phyloP scores from a whole-genome alignment of 2,888 invertebrate species.

The Deroplatys truncata region DNA sequence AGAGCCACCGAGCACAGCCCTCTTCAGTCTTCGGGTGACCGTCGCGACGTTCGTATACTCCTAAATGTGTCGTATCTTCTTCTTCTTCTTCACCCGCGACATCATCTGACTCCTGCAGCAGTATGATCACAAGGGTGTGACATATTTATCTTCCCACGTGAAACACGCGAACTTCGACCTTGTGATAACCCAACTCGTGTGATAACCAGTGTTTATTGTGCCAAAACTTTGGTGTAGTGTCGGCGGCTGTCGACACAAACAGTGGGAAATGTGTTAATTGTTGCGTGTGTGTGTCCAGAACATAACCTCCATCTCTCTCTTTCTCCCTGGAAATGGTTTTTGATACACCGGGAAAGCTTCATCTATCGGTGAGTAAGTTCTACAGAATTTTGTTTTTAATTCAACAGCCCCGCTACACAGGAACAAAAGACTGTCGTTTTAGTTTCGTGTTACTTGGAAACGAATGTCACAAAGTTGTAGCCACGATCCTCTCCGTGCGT shows the following conservation, averaged over 20 bases:
- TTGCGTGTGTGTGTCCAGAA: not conserved
- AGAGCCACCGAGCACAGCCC: not conserved
- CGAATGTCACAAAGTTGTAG: not conserved
- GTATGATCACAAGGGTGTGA: no score
- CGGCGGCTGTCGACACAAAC: not conserved
- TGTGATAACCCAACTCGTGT: not conserved
- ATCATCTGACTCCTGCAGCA: no score
- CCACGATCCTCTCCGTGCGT: not conserved
- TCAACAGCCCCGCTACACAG: not conserved
- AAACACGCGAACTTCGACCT: no score
- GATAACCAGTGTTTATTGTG: not conserved
- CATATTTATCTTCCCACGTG: no score
- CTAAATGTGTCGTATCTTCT: not conserved
- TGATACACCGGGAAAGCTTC: not conserved
- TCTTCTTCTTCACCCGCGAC: no score
- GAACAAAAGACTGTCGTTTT: not conserved
- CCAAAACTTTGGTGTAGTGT: no score
- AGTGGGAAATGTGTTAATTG: not conserved
- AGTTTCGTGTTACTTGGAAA: not conserved
- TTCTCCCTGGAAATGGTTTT: not conserved
- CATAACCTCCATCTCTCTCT: not conserved
- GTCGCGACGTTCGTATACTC: not conserved
- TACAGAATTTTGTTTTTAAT: no score
- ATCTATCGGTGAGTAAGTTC: not conserved
- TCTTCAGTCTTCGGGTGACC: not conserved